Evolutionary conservation across 1,140 invertebrate genomes (phyloP).

Genomic region (Forficula auricularia): DNA sequence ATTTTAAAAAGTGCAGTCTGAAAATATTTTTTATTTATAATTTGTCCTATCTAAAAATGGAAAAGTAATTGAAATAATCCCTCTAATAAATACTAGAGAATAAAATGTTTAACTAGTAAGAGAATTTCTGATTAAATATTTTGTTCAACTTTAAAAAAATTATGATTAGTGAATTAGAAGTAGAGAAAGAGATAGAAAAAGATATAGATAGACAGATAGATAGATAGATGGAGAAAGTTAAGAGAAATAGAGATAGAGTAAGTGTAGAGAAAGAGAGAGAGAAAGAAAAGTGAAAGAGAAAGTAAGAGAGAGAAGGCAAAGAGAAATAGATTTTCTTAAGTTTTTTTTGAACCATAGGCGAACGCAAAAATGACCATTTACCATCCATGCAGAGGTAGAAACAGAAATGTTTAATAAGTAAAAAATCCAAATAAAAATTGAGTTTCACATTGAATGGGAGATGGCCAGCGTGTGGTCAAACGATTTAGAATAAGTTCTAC

Average conservation of each 20-base stretch:
- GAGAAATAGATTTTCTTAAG: conserved; percentile 1
- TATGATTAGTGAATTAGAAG: background rate
- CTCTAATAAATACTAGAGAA: conserved; percentile 16
- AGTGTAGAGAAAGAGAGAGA: background rate
- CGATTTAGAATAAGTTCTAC: too few species aligned
- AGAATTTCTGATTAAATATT: background rate
- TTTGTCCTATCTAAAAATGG: conserved; percentile 19
- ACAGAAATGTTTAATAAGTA: background rate
- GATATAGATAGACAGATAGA: background rate
- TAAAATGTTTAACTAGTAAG: conserved; percentile 1
- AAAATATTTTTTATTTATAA: conserved; percentile 15
- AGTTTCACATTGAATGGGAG: background rate
- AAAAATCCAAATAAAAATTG: background rate
- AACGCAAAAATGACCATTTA: background rate
- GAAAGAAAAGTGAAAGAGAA: background rate
- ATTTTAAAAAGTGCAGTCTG: conserved; percentile 11
- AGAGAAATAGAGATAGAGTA: background rate
- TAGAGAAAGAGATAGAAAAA: background rate
- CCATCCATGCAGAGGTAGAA: background rate
- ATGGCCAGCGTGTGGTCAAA: background rate
- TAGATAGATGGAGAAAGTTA: background rate
- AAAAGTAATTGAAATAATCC: conserved; percentile 16
- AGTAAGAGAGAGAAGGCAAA: conserved; percentile 1
- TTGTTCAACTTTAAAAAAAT: background rate
- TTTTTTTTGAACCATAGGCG: background rate